Conservation (phyloP, 2,888 invertebrate species). For the Laspeyria flexula region DNA sequence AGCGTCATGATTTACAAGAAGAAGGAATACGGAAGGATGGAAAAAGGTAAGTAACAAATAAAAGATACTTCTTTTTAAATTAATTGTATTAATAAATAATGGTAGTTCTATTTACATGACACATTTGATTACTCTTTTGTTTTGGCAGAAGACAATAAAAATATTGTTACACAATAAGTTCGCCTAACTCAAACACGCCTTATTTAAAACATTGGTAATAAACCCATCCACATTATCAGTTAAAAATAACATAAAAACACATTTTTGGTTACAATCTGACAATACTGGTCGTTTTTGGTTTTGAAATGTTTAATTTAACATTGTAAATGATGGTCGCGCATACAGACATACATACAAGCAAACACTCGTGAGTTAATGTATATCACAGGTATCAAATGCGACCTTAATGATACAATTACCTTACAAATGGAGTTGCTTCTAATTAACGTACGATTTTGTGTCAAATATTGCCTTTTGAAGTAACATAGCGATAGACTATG, state of each 20-base stretch:
- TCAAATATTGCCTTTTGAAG: constrained; percentile 45
- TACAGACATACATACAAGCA: constrained; percentile 76
- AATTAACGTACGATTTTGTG: constrained; percentile 52
- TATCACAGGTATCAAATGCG: constrained; percentile 84
- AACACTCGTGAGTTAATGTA: constrained; percentile 73
- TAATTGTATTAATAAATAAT: constrained; percentile 87
- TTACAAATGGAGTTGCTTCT: constrained; percentile 58
- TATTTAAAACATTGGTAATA: constrained; percentile 67
- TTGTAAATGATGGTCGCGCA: constrained; percentile 53
- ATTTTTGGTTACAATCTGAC: constrained; percentile 77
- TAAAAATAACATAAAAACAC: constrained; percentile 53
- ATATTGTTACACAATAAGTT: constrained; percentile 79
- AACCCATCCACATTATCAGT: constrained; percentile 59
- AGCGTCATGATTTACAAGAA: no score
- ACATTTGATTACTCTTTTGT: constrained; percentile 84
- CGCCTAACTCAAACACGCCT: constrained; percentile 56
- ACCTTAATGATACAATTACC: constrained; percentile 75
- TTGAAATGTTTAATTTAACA: constrained; percentile 38
- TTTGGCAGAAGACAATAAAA: constrained; percentile 86
- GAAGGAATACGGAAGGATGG: neutral
- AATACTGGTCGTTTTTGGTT: constrained; percentile 84
- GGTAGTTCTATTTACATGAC: constrained; percentile 87
- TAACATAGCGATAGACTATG: neutral
- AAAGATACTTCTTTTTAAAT: constrained; percentile 73
- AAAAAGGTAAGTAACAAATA: constrained; percentile 47